A percentile compares a stretch with the other conserved stretches of the same genome.
Conservation (phyloP, 1,140 invertebrate genomes). For the Zaprionus gabonicus region DNA sequence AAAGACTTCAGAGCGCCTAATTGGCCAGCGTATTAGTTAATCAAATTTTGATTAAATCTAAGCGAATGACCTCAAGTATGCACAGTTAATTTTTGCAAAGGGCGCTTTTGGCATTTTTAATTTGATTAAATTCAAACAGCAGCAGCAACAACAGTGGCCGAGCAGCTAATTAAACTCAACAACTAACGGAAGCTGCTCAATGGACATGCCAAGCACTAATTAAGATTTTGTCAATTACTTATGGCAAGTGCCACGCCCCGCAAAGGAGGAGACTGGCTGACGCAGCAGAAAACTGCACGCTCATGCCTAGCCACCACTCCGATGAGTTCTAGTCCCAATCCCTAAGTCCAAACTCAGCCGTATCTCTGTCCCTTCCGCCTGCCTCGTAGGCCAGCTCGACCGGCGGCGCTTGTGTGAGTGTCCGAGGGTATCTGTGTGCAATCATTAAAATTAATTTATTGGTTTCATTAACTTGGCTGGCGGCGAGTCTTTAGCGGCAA, state of each 20-base stretch:
- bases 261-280: slow-evolving; percentile 41
- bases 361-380: background rate
- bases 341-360: background rate
- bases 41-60: slow-evolving; percentile 69
- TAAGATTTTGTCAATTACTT: slow-evolving; percentile 83
- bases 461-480: slow-evolving; percentile 81
- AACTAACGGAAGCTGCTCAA: slow-evolving; percentile 75
- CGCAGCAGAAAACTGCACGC: slow-evolving; percentile 72
- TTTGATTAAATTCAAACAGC: slow-evolving; percentile 76
- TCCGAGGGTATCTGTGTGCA: slow-evolving; percentile 61
- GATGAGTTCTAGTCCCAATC: background rate
- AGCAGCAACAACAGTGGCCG: slow-evolving; percentile 44
- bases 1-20: slow-evolving; percentile 5
- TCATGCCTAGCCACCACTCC: background rate
- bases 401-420: slow-evolving; percentile 17
- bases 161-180: slow-evolving; percentile 78
- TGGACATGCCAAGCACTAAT: slow-evolving; percentile 82
- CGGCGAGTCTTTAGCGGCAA: slow-evolving; percentile 68
- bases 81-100: slow-evolving; percentile 26
- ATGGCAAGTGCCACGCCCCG: slow-evolving; percentile 74
- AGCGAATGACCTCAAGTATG: slow-evolving; percentile 41
- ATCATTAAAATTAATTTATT: slow-evolving; percentile 84
- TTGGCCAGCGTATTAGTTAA: slow-evolving; percentile 56
- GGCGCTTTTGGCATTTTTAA: slow-evolving; percentile 62
- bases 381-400: background rate